phyloP scores from a whole-genome alignment of 2,113 vertebrate species.

The Myxocyprinus asiaticus region DNA sequence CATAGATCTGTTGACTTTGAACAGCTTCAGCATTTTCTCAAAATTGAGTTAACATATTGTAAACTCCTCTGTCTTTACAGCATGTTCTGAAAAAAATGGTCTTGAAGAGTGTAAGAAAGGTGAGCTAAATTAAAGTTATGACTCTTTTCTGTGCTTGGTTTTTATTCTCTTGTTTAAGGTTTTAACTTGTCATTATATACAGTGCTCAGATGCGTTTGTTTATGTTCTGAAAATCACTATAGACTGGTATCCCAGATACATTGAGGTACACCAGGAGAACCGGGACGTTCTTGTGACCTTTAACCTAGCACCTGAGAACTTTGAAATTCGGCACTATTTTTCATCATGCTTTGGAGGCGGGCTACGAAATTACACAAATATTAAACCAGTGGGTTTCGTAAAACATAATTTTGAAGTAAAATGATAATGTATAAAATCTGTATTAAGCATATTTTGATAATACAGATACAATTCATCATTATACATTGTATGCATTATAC shows the following conservation, averaged over 20 bases:
- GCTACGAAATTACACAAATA: slow-evolving; percentile 59
- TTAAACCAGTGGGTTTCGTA: slow-evolving; percentile 66
- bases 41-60: no score
- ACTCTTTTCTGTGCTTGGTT: no score
- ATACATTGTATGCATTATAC: no score
- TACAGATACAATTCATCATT: no score
- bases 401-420: background rate
- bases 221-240: slow-evolving; percentile 19
- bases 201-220: background rate
- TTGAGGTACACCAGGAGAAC: slow-evolving; percentile 67
- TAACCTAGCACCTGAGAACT: slow-evolving; percentile 72
- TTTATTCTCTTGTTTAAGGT: background rate
- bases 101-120: slow-evolving; percentile 71
- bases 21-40: no score
- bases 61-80: slow-evolving; percentile 53
- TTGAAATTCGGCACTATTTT: slow-evolving; percentile 74
- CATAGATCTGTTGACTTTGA: no score
- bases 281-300: slow-evolving; percentile 70
- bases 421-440: no score
- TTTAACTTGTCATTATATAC: no score
- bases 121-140: slow-evolving; percentile 40
- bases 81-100: slow-evolving; percentile 74
- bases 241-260: slow-evolving; percentile 76
- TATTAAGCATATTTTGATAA: no score
- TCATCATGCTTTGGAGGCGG: slow-evolving; percentile 65